Conservation (phyloP, 2,113 vertebrate genomes). For the Cyphomyrus discorhynchus region DNA sequence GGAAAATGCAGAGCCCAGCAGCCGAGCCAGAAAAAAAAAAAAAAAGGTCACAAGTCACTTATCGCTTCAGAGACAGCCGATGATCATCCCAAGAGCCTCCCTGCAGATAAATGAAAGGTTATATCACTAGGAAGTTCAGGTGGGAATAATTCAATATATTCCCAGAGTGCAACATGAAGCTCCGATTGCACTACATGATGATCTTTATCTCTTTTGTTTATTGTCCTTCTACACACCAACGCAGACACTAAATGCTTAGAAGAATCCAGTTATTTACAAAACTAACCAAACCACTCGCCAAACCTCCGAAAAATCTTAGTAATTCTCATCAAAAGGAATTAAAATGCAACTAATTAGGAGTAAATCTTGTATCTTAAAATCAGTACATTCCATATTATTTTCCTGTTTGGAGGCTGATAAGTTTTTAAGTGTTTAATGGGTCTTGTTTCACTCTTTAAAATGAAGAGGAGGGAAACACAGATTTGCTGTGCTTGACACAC, state of each 20-base stretch:
- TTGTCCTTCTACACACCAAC: background rate
- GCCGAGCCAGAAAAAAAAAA: background rate
- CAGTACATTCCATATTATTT: background rate
- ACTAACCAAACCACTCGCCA: background rate
- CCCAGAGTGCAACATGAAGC: background rate
- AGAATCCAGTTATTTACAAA: background rate
- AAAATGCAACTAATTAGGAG: background rate
- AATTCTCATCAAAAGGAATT: background rate
- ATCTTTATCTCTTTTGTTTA: background rate
- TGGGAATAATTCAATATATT: background rate
- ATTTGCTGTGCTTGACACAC: background rate
- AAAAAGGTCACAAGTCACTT: background rate
- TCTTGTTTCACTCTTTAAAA: background rate
- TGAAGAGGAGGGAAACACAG: background rate
- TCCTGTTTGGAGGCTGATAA: background rate
- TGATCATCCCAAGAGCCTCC: background rate
- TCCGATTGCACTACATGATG: background rate
- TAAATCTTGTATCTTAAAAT: background rate
- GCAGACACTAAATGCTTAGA: background rate
- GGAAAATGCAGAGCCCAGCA: background rate
- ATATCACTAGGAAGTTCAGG: background rate
- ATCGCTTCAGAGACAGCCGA: background rate
- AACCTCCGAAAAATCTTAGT: background rate
- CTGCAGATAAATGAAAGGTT: background rate
- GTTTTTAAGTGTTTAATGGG: background rate